Evolutionary conservation across 2,888 invertebrate genomes (phyloP).

Genomic region (Sesamia inferens): DNA sequence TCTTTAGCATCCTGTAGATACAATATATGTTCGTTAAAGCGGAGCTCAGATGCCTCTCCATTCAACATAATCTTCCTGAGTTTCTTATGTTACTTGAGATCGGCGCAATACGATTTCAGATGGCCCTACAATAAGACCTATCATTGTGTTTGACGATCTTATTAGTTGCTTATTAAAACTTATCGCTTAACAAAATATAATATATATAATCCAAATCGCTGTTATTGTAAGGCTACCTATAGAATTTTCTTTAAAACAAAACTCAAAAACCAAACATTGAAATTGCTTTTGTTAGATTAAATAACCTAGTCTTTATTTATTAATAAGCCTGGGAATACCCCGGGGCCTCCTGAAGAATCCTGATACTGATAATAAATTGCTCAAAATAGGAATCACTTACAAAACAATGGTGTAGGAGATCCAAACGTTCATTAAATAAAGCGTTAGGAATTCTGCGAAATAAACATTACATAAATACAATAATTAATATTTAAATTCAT

Average conservation of each 20-base stretch:
- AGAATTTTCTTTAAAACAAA: background rate
- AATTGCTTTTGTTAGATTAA: background rate
- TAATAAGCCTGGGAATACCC: conserved; percentile 3
- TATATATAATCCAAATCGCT: background rate
- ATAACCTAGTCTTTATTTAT: background rate
- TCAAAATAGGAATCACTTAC: conserved; percentile 29
- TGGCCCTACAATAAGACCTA: background rate
- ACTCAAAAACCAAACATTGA: no score
- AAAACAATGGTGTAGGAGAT: conserved; percentile 30
- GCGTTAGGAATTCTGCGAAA: conserved; percentile 9
- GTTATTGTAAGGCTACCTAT: background rate
- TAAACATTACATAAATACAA: conserved; percentile 10
- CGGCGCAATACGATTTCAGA: no score
- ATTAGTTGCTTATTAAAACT: background rate
- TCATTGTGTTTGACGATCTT: no score
- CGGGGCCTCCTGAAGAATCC: conserved; percentile 1
- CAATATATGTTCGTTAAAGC: background rate
- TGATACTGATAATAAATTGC: conserved; percentile 2
- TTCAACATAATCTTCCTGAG: background rate
- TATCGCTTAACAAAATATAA: background rate
- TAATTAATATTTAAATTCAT: conserved; percentile 22
- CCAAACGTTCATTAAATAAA: conserved; percentile 30
- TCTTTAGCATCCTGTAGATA: no score
- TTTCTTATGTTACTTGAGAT: no score
- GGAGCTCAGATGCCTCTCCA: background rate